phyloP scores from a whole-genome alignment of 2,888 invertebrate species.

The Vandiemenella viatica region DNA sequence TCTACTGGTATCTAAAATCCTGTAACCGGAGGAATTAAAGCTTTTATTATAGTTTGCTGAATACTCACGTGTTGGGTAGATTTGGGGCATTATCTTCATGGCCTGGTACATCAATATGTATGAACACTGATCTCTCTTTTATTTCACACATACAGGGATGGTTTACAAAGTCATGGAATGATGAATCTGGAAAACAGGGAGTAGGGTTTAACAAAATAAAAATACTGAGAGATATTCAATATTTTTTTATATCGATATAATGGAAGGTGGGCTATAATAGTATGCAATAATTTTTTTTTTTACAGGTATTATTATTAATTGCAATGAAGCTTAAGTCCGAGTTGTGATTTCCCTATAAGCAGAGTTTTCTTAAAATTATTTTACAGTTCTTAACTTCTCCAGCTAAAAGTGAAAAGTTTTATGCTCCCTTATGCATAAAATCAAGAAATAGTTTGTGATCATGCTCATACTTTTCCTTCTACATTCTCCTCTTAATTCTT shows the following conservation, averaged over 20 bases:
- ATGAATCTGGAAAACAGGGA: conserved; percentile 45
- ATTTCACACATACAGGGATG: conserved; percentile 72
- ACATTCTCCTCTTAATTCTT: no score
- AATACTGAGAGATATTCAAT: no score
- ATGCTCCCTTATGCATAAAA: no score
- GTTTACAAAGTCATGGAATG: conserved; percentile 68
- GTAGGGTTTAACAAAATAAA: no score
- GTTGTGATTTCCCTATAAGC: not conserved
- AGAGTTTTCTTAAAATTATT: not conserved
- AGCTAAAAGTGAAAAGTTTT: no score
- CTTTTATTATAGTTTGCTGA: not conserved
- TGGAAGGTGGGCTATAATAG: no score
- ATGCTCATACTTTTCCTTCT: no score
- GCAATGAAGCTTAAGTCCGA: not conserved
- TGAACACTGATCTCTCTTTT: conserved; percentile 69
- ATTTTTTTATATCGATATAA: no score
- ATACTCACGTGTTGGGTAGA: conserved; percentile 52
- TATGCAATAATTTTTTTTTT: not conserved
- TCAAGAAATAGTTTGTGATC: no score
- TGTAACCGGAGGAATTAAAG: no score
- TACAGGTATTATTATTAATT: not conserved
- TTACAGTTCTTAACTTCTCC: not conserved
- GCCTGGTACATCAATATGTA: conserved; percentile 74
- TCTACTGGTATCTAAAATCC: no score
- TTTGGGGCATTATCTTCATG: conserved; percentile 71